phyloP scores from a whole-genome alignment of 2,797 vertebrate species.

The Muscicapa comitata region DNA sequence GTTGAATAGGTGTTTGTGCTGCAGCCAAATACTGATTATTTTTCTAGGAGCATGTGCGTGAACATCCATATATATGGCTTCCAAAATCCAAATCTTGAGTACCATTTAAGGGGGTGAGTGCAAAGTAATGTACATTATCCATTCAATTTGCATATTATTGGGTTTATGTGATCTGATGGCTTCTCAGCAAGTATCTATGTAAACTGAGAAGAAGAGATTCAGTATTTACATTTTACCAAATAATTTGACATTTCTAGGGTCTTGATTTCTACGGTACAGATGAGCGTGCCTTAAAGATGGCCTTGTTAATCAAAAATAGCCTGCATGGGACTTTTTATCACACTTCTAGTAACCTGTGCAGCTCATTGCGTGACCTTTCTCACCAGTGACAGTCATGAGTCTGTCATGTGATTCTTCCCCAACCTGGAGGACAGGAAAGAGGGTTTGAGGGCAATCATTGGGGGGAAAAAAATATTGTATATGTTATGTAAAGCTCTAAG shows the following conservation, averaged over 20 bases:
- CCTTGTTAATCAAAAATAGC: neutral
- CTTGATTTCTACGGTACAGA: neutral
- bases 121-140: neutral
- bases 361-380: neutral
- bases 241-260: neutral
- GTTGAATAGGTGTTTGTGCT: constrained; percentile 51
- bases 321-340: neutral
- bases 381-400: neutral
- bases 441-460: neutral
- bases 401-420: neutral
- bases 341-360: neutral
- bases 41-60: neutral
- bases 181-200: neutral
- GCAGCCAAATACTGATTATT: constrained; percentile 39
- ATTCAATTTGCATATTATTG: neutral
- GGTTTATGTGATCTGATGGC: neutral
- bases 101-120: neutral
- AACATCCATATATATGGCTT: constrained; percentile 2
- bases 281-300: neutral
- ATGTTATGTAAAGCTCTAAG: neutral
- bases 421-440: neutral
- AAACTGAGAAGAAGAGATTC: neutral
- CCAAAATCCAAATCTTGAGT: neutral
- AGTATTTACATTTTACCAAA: neutral
- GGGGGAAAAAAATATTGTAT: neutral